Base-by-base conservation (phyloP, 2,113 vertebrate species). In the Xyrauchen texanus region DNA sequence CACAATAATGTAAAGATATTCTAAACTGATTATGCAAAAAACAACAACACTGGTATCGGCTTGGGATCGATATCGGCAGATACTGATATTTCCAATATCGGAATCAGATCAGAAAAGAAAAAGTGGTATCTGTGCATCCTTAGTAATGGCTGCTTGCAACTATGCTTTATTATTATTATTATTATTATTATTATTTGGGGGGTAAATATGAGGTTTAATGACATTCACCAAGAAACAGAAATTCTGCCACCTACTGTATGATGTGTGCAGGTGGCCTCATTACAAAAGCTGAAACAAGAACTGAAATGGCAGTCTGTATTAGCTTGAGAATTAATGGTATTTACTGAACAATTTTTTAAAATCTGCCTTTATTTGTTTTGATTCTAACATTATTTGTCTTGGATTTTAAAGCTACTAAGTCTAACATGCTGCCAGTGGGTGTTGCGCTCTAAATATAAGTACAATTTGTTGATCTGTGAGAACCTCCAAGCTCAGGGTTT, bases 401-500 rank as follows among this genome's bases (percentile, higher is more conserved):
- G 47, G 9, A 68, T 68, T 49, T 68, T 52, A 11, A 34, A 52
- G 7, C 47, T 4, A 12, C 6, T 16, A 0, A 52, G 66, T 11
- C 21, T 34, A 34, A 51, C 0, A 1, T 15, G 16, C 47, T 68
- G 16, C 68, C 51, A 12, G 3, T 53, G 34, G 5, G 47, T 45
- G 74, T 62, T 66, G 34, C 42, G 66, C 5, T 61, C 66, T 52
- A 68, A 34, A 68, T 52, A 52, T 34, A 68, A 52, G 67, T 34
- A 34, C 6, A 34, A 51, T 52, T 68, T 68, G 49, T 68, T 68
- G 16, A 68, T 52, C 47, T 68, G 49, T 68, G n/a, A 34, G 66
- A 68, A 15, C 16, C 66, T 34, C 47, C 47, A 52, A 51, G 46
- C 8, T 52, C 51, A 34, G 66, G 6, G 66, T 34, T 52, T 52